Evolutionary conservation across 2,797 vertebrate species (phyloP), one percentile per base, ranked within the genome.

Genomic region (Discoglossus pictus): DNA sequence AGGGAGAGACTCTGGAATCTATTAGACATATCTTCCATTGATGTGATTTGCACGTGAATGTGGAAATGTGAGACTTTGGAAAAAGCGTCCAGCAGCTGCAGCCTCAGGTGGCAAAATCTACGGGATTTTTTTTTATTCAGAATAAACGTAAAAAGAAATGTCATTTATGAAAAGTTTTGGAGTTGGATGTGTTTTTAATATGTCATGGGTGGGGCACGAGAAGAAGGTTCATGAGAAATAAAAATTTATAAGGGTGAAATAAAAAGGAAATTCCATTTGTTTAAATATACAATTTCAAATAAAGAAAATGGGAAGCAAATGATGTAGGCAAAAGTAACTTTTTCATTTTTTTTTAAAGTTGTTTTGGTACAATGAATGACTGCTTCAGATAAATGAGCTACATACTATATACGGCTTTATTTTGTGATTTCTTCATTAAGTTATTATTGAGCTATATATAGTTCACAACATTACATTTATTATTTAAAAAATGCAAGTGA

Each of bases 31-130:
- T 93, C 92, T 92, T 91, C 90, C 74, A 84, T 93, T 94, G 94
- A 94, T 93, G 94, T 92, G 91, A 94, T 94, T 95, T 88, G 90
- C 95, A 95, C 90, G 88, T 93, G 92, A 95, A 87, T 85, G 74
- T 50, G 50, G 84, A 87, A 87, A 87, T 77, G 84, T 9, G 75
- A 80, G 78, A 78, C 82, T 90, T 89, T 91, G 87, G 91, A 89
- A 88, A 81, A 78, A 78, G 84, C 76, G 82, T 85, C 84, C 81
- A 88, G 89, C 94, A 96, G 93, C 93, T 96, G 93, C 83, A 82
- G 65, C 78, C 88, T 93, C 92, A 96, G 94, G 94, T 95, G 94
- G 90, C 91, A 88, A 84, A 91, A 87, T 82, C 68, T 78, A 69
- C 67, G 77, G 76, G n/a, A n/a, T n/a, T 2, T 25, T 65, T 64